A percentile compares a stretch with the other conserved stretches of the same genome.
Conservation (phyloP, 2,797 vertebrate genomes). For the Glossophaga mutica region DNA sequence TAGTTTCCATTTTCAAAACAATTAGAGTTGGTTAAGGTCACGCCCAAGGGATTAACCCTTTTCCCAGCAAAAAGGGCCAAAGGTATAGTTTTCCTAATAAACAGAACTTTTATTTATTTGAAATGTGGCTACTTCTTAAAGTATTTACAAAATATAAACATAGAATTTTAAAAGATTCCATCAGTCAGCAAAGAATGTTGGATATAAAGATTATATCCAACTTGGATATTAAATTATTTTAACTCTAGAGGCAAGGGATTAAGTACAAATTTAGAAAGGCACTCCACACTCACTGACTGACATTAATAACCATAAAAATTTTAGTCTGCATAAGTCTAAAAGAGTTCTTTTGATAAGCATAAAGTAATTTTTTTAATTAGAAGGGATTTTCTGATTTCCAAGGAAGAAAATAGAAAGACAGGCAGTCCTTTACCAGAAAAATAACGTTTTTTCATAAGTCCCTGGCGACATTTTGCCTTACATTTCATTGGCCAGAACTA, state of each 20-base stretch:
- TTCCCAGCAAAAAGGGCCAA: background rate
- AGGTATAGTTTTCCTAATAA: background rate
- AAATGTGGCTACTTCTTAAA: slow-evolving; percentile 9
- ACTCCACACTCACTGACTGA: background rate
- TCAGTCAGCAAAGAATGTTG: background rate
- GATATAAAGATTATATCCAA: background rate
- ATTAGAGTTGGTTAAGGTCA: background rate
- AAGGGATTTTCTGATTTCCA: background rate
- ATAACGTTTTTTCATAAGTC: background rate
- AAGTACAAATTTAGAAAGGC: slow-evolving; percentile 3
- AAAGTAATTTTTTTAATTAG: background rate
- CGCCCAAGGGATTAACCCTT: background rate
- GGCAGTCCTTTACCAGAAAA: background rate
- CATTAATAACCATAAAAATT: background rate
- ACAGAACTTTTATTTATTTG: background rate
- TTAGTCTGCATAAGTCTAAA: background rate
- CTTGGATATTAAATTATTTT: background rate
- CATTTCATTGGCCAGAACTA: background rate
- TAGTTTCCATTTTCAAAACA: background rate
- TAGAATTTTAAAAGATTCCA: background rate
- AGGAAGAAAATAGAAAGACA: slow-evolving; percentile 15
- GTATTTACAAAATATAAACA: background rate
- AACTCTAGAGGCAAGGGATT: background rate
- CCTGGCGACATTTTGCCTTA: background rate
- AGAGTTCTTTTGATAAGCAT: background rate